Conservation (phyloP, 2,888 invertebrate genomes). For the Ametastegia equiseti region DNA sequence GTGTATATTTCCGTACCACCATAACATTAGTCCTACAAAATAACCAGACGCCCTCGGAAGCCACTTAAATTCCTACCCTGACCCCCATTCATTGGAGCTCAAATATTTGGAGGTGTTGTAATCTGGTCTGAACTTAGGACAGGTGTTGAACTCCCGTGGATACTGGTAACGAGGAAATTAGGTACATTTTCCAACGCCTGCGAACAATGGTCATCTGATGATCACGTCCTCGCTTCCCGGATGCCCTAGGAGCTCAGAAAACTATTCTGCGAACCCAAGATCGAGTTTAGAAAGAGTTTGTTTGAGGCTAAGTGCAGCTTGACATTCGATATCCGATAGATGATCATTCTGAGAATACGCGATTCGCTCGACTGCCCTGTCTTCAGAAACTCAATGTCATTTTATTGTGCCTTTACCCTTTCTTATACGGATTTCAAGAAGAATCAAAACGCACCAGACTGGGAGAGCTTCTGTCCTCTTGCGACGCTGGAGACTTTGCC, state of each 20-base stretch:
- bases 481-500: background rate
- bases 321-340: background rate
- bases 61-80: constrained; percentile 10
- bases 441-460: constrained; percentile 21
- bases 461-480: background rate
- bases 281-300: background rate
- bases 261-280: background rate
- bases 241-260: background rate
- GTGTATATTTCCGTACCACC: constrained; percentile 28
- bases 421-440: constrained; percentile 9
- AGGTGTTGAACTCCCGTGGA: constrained; percentile 18
- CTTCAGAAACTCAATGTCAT: background rate
- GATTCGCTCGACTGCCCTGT: constrained; percentile 1
- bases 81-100: background rate
- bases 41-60: background rate
- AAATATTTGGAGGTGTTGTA: constrained; percentile 31
- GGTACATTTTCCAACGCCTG: constrained; percentile 33
- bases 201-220: background rate
- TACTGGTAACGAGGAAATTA: background rate
- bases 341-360: constrained; percentile 3
- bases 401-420: constrained; percentile 20
- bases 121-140: constrained; percentile 34
- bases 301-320: background rate
- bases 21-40: background rate
- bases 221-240: background rate